These are phyloP conservation scores for Xenopus borealis DNA, from an alignment of 2,113 vertebrate genomes.

Conservation along the genomic window DNA sequence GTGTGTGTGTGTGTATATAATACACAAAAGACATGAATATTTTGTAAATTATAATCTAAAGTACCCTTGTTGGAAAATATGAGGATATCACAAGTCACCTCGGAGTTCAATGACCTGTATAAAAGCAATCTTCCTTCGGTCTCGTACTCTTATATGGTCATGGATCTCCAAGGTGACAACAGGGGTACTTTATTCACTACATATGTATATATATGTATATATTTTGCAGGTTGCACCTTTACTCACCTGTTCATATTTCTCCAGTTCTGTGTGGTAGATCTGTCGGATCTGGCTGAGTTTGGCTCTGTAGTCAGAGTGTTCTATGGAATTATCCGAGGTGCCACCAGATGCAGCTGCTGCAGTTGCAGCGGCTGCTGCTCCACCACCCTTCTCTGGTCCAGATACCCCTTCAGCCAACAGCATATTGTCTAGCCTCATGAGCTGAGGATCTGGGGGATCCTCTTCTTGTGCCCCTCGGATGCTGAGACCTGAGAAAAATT, in stretches of 20 bases:
- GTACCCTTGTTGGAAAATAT: no score
- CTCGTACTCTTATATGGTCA: no score
- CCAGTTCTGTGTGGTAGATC: constrained; percentile 99
- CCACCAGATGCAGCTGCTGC: constrained; percentile 88
- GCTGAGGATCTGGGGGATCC: constrained; percentile 96
- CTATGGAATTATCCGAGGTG: constrained; percentile 95
- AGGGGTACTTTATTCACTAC: no score
- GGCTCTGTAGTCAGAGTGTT: constrained; percentile 99
- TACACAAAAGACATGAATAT: no score
- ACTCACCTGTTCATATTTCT: constrained; percentile 97
- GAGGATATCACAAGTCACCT: no score
- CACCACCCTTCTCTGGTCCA: constrained; percentile 96
- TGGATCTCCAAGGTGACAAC: no score
- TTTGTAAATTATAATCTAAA: no score
- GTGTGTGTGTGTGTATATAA: no score
- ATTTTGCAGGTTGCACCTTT: background rate
- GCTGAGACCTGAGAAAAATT: constrained; percentile 86
- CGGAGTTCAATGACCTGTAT: no score
- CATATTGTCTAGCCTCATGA: constrained; percentile 99
- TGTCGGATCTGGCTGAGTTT: constrained; percentile 99
- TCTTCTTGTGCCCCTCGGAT: constrained; percentile 98
- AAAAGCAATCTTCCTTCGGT: no score
- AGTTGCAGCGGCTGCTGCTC: constrained; percentile 88
- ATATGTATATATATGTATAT: no score
- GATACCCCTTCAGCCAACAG: constrained; percentile 98